These are phyloP conservation scores for Trypoxylon attenuatum DNA, from an alignment of 2,888 invertebrate genomes.

Conservation along the genomic window DNA sequence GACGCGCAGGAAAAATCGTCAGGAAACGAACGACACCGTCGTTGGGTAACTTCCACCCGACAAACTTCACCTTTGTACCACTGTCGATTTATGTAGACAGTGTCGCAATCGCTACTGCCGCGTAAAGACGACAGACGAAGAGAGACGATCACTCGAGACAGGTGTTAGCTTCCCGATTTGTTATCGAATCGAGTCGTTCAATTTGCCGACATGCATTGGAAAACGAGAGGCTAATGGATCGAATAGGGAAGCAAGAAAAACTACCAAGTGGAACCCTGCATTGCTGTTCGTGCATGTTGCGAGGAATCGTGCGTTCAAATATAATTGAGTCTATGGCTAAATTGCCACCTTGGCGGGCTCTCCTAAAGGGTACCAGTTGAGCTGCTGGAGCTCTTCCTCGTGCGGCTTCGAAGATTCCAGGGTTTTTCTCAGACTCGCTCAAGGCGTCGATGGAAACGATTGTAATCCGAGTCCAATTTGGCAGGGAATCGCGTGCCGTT, in stretches of 20 bases:
- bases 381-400: slow-evolving; percentile 10
- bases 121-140: slow-evolving; percentile 4
- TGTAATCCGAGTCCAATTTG: slow-evolving; percentile 58
- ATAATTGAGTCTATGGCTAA: slow-evolving; percentile 45
- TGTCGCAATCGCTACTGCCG: too few species aligned
- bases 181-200: neutral
- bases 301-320: slow-evolving; percentile 43
- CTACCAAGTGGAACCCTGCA: slow-evolving; percentile 19
- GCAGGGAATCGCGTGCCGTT: slow-evolving; percentile 62
- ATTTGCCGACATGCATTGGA: neutral
- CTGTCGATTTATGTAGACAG: slow-evolving; percentile 9
- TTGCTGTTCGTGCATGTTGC: slow-evolving; percentile 48
- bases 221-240: slow-evolving; percentile 24
- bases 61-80: slow-evolving; percentile 1
- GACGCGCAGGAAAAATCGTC: slow-evolving; percentile 5
- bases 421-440: slow-evolving; percentile 41
- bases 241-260: neutral
- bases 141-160: neutral
- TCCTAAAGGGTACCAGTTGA: slow-evolving; percentile 31
- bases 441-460: slow-evolving; percentile 58
- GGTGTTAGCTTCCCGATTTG: neutral
- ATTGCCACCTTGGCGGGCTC: slow-evolving; percentile 32
- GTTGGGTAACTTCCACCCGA: neutral
- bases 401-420: neutral
- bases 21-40: slow-evolving; percentile 15